Evolutionary conservation across 1,140 invertebrate species (phyloP).

Genomic region (Phocides pigmalion): DNA sequence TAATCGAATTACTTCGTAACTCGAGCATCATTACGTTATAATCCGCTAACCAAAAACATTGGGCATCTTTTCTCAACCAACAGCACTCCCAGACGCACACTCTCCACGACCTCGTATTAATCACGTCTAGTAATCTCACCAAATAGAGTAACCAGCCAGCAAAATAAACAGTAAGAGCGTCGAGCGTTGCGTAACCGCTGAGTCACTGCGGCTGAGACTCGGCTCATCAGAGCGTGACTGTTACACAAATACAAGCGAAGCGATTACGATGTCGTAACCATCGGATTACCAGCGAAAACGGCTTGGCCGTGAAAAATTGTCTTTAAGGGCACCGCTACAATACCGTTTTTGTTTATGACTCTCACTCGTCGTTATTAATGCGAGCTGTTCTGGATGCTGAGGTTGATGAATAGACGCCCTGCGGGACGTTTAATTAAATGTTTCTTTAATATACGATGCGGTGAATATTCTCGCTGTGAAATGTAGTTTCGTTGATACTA

Average conservation of each 20-base stretch:
- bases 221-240: slow-evolving; percentile 62
- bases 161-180: slow-evolving; percentile 64
- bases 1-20: background rate
- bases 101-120: slow-evolving; percentile 59
- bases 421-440: slow-evolving; percentile 26
- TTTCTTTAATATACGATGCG: slow-evolving; percentile 14
- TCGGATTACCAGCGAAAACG: slow-evolving; percentile 53
- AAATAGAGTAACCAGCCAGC: slow-evolving; percentile 61
- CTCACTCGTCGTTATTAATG: slow-evolving; percentile 25
- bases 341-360: slow-evolving; percentile 36
- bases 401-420: slow-evolving; percentile 13
- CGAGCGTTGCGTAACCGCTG: slow-evolving; percentile 69
- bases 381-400: slow-evolving; percentile 17
- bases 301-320: slow-evolving; percentile 67
- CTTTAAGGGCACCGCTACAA: slow-evolving; percentile 44
- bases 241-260: slow-evolving; percentile 55
- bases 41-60: slow-evolving; percentile 6
- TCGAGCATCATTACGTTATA: background rate
- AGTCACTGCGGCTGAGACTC: slow-evolving; percentile 50
- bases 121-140: slow-evolving; percentile 59
- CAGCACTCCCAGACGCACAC: slow-evolving; percentile 23
- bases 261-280: slow-evolving; percentile 56
- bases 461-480: background rate
- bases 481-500: background rate
- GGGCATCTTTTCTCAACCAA: slow-evolving; percentile 11